Conservation (phyloP, 1,140 invertebrate genomes). For the Camponotus floridanus region DNA sequence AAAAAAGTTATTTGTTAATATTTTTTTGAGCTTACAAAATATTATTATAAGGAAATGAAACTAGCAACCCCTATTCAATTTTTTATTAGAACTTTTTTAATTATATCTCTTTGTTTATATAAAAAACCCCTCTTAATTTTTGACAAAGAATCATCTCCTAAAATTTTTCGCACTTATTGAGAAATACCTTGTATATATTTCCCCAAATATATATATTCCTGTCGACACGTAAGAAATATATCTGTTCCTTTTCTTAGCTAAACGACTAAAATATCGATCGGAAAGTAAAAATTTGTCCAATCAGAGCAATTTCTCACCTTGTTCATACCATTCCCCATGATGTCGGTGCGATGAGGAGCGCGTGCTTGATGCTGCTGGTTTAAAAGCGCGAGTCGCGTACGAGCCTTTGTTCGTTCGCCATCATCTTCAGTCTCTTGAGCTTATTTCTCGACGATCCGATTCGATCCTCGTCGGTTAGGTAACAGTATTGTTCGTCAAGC, state of each 20-base stretch:
- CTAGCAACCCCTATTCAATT: too few relatives aligned
- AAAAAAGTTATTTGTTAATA: too few relatives aligned
- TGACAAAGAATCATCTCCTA: too few relatives aligned
- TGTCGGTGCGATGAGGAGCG: constrained; percentile 29
- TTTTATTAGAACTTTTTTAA: too few relatives aligned
- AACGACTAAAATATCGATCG: constrained; percentile 1
- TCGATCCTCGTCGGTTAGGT: constrained; percentile 49
- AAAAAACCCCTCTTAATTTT: too few relatives aligned
- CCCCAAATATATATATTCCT: not conserved
- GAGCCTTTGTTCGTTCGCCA: constrained; percentile 34
- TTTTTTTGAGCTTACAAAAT: too few relatives aligned
- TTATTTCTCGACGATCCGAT: constrained; percentile 64
- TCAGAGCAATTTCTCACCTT: constrained; percentile 87
- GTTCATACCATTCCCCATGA: constrained; percentile 93
- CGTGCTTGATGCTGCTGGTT: constrained; percentile 10
- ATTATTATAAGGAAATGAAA: too few relatives aligned
- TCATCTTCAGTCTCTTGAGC: constrained; percentile 74
- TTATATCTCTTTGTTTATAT: too few relatives aligned
- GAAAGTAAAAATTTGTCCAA: not conserved
- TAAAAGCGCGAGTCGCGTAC: constrained; percentile 46
- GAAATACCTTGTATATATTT: too few relatives aligned
- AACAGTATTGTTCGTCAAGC: constrained; percentile 47
- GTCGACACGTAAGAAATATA: not conserved
- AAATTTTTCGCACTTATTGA: too few relatives aligned
- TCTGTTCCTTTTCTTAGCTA: not conserved